A percentile compares a stretch with the other conserved stretches of the same genome.
phyloP scores from a whole-genome alignment of 2,113 vertebrate species.

The Agapornis roseicollis region DNA sequence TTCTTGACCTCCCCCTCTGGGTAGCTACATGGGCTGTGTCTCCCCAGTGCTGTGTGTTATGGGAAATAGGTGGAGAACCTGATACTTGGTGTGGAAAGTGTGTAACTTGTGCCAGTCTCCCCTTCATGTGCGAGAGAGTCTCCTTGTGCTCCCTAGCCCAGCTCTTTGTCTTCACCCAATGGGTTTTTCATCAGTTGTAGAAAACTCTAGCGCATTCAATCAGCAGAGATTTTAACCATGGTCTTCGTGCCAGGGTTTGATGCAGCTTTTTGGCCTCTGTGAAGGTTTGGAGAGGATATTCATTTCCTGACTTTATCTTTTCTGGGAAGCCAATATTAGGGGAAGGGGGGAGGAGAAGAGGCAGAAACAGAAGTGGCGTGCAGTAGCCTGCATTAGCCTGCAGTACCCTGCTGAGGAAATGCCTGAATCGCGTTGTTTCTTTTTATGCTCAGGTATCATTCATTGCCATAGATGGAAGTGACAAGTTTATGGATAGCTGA shows the following conservation, averaged over 20 bases:
- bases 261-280: not conserved
- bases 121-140: not conserved
- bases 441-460: not conserved
- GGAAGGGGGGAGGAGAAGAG: not conserved
- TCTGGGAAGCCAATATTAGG: not conserved
- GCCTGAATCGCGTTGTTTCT: not conserved
- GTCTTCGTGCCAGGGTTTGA: not conserved
- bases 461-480: not conserved
- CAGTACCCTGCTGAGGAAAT: not conserved
- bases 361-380: not conserved
- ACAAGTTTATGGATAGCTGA: not conserved
- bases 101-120: not conserved
- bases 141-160: not conserved
- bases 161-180: not conserved
- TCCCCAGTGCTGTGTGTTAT: not conserved
- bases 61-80: not conserved
- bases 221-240: not conserved
- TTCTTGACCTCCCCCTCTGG: not conserved
- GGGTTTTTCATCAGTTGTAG: not conserved
- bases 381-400: not conserved
- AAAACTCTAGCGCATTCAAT: not conserved
- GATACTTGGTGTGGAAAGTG: not conserved
- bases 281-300: not conserved
- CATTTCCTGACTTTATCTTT: not conserved
- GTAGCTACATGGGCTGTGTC: not conserved